Percentiles rank a stretch among this genome's conserved stretches.
Conservation (phyloP, 2,888 invertebrate genomes). For the Didymodactylos carnosus region DNA sequence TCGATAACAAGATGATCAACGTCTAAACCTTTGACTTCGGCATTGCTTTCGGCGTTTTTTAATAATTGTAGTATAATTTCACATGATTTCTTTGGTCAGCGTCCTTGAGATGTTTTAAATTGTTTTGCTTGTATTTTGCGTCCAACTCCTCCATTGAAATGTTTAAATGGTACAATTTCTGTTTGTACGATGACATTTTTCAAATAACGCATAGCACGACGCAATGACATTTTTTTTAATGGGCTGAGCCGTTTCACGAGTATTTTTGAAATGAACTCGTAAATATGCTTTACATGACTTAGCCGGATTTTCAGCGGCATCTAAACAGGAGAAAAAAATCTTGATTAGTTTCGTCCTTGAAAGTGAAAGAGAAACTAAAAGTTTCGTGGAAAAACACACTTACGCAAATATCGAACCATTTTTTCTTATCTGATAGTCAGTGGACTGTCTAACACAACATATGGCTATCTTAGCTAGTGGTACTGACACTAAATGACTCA, state of each 20-base stretch:
- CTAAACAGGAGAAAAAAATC: background rate
- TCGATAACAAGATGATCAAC: slow-evolving; percentile 89
- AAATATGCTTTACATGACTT: slow-evolving; percentile 75
- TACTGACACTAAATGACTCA: too few relatives aligned
- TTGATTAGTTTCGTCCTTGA: too few relatives aligned
- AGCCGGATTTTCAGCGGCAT: slow-evolving; percentile 16
- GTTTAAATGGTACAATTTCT: slow-evolving; percentile 90
- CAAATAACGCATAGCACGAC: slow-evolving; percentile 74
- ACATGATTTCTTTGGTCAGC: slow-evolving; percentile 98
- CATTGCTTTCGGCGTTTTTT: slow-evolving; percentile 94
- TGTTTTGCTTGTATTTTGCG: slow-evolving; percentile 90
- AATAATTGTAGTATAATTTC: slow-evolving; percentile 82
- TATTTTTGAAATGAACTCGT: slow-evolving; percentile 98
- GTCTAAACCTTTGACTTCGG: slow-evolving; percentile 84
- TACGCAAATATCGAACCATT: background rate
- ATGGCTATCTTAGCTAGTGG: too few relatives aligned
- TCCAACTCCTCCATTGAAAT: slow-evolving; percentile 87
- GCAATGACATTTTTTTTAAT: slow-evolving; percentile 74
- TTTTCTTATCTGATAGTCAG: too few relatives aligned
- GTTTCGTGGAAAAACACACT: background rate
- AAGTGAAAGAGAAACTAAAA: background rate
- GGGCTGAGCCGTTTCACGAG: slow-evolving; percentile 91
- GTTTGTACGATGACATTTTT: slow-evolving; percentile 86
- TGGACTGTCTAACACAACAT: too few relatives aligned
- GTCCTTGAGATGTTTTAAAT: slow-evolving; percentile 79